These are phyloP conservation scores for Notothenia rossii DNA, from an alignment of 2,113 vertebrate genomes.

Conservation along the genomic window DNA sequence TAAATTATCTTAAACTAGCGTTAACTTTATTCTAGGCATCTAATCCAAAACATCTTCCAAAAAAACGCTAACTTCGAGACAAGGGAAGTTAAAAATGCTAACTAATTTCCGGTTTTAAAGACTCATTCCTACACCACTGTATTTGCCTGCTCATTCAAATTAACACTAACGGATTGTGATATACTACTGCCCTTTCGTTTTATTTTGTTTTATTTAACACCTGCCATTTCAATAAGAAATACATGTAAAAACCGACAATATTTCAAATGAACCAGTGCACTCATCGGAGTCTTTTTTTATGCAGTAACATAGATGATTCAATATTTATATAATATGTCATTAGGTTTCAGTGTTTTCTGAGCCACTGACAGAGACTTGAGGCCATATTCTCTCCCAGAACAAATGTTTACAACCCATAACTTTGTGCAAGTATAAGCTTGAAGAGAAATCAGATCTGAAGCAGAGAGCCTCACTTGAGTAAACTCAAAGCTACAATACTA, in stretches of 20 bases:
- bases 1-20: too few species aligned
- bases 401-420: not conserved
- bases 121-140: too few species aligned
- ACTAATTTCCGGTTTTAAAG: too few species aligned
- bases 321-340: not conserved
- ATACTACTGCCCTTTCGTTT: not conserved
- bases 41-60: too few species aligned
- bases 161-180: too few species aligned
- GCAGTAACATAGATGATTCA: not conserved
- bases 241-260: too few species aligned
- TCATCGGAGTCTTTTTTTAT: not conserved
- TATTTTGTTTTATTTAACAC: too few species aligned
- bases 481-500: not conserved
- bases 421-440: slow-evolving; percentile 33
- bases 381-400: not conserved
- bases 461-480: not conserved
- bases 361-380: not conserved
- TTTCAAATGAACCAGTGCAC: not conserved
- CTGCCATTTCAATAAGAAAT: too few species aligned
- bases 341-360: not conserved
- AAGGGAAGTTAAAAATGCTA: too few species aligned
- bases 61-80: too few species aligned
- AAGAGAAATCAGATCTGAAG: slow-evolving; percentile 8
- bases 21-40: too few species aligned
- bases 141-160: too few species aligned